Evolutionary conservation across 2,888 invertebrate genomes (phyloP).

Genomic region (Hypomecis punctinalis): DNA sequence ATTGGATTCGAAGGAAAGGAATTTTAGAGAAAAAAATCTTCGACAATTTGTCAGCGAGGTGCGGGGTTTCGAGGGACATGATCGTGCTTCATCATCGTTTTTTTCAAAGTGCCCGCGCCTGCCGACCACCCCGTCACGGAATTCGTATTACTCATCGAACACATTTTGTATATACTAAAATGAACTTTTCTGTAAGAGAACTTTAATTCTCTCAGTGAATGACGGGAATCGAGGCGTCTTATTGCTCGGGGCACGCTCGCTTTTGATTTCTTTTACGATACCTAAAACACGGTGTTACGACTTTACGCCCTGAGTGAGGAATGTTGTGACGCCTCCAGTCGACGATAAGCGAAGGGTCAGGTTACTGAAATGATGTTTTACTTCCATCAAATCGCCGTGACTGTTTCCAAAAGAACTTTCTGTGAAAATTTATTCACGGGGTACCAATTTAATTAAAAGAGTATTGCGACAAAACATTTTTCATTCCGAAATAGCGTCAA

Average conservation of each 20-base stretch:
- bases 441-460: constrained; percentile 32
- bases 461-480: constrained; percentile 31
- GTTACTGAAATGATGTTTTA: constrained; percentile 36
- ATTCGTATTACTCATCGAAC: constrained; percentile 75
- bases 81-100: constrained; percentile 80
- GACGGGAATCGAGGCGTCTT: constrained; percentile 73
- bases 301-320: constrained; percentile 65
- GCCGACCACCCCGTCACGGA: constrained; percentile 60
- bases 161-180: constrained; percentile 70
- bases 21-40: constrained; percentile 77
- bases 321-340: constrained; percentile 54
- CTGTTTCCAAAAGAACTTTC: constrained; percentile 25
- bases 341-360: constrained; percentile 51
- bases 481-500: constrained; percentile 43
- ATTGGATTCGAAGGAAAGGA: constrained; percentile 75
- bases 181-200: constrained; percentile 72
- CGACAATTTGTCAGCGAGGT: constrained; percentile 76
- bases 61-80: constrained; percentile 64
- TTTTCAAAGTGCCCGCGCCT: constrained; percentile 68
- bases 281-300: constrained; percentile 70
- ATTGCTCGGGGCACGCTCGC: constrained; percentile 70
- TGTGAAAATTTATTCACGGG: constrained; percentile 32
- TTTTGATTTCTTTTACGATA: constrained; percentile 75
- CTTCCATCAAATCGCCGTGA: constrained; percentile 36
- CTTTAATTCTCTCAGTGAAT: constrained; percentile 77